These are phyloP conservation scores for Aleiodes alternator DNA, from an alignment of 2,888 invertebrate genomes.

Conservation along the genomic window DNA sequence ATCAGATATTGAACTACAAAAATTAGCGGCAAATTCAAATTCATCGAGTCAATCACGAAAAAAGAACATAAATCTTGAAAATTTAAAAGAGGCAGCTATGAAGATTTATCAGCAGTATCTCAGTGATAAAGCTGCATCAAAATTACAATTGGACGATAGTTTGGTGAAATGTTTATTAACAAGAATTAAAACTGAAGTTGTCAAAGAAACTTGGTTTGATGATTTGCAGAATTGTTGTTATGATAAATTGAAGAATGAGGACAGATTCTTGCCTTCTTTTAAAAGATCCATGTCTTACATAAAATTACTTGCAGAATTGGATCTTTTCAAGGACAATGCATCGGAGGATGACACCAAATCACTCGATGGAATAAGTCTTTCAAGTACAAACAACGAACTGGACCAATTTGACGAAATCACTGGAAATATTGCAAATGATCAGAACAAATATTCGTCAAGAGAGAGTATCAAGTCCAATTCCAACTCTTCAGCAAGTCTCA, in stretches of 20 bases:
- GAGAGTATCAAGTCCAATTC: conserved; percentile 60
- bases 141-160: conserved; percentile 80
- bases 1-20: conserved; percentile 77
- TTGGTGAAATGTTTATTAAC: conserved; percentile 80
- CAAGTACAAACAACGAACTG: conserved; percentile 73
- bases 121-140: conserved; percentile 82
- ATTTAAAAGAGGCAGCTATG: conserved; percentile 81
- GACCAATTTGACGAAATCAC: conserved; percentile 66
- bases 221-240: conserved; percentile 85
- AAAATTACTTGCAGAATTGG: conserved; percentile 84
- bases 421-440: conserved; percentile 54
- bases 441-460: conserved; percentile 47
- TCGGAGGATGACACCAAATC: conserved; percentile 79
- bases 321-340: conserved; percentile 79
- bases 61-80: conserved; percentile 72
- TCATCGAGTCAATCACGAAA: conserved; percentile 56
- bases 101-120: conserved; percentile 88
- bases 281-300: conserved; percentile 82
- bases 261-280: conserved; percentile 81
- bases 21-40: conserved; percentile 70
- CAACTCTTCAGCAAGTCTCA: conserved; percentile 61
- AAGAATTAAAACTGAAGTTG: conserved; percentile 80
- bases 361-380: conserved; percentile 77
- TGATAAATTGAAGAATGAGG: conserved; percentile 79
- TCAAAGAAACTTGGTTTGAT: conserved; percentile 88